These are phyloP conservation scores for Mus caroli DNA, from an alignment of 2,797 vertebrate genomes.

Conservation along the genomic window DNA sequence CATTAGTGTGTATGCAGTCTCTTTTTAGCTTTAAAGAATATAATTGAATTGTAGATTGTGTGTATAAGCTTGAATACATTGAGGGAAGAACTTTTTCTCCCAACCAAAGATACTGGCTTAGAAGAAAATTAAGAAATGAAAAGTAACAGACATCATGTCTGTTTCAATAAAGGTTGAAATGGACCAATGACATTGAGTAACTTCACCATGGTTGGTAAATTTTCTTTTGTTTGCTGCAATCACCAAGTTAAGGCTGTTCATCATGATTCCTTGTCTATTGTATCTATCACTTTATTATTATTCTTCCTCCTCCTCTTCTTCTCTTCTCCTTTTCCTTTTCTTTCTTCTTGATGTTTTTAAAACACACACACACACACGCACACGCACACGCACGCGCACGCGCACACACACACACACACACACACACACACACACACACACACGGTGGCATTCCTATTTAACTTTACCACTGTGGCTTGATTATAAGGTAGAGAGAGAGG, in stretches of 20 bases:
- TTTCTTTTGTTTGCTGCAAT: not conserved
- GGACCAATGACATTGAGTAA: not conserved
- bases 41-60: slow-evolving; percentile 64
- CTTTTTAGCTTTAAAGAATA: slow-evolving; percentile 42
- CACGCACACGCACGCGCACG: not conserved
- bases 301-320: too few species aligned
- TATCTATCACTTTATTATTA: not conserved
- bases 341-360: too few species aligned
- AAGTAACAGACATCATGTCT: not conserved
- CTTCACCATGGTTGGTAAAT: not conserved
- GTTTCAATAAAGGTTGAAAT: not conserved
- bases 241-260: not conserved
- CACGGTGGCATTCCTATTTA: not conserved
- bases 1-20: slow-evolving; percentile 31
- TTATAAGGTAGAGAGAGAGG: not conserved
- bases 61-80: not conserved
- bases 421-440: not conserved
- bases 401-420: not conserved
- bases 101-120: not conserved
- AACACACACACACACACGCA: too few species aligned
- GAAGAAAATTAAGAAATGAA: not conserved
- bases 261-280: not conserved
- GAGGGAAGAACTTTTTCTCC: not conserved
- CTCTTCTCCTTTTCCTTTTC: too few species aligned
- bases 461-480: not conserved